Conservation (phyloP, 53 echinoderm and acorn worm species). For the Astropecten irregularis region DNA sequence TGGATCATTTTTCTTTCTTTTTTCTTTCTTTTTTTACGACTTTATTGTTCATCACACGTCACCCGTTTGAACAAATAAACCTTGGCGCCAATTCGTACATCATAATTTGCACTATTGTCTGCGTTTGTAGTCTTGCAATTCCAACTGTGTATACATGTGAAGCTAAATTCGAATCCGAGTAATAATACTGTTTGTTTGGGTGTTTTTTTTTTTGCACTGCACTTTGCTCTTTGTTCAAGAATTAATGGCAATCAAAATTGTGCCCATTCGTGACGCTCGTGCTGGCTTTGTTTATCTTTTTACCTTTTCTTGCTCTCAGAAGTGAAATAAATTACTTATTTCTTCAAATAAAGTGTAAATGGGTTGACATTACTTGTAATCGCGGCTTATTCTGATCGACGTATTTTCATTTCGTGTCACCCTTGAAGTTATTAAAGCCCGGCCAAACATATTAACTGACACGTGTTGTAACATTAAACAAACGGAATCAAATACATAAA, state of each 20-base stretch:
- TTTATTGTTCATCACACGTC: slow-evolving; percentile 42
- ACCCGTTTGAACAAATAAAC: slow-evolving; percentile 34
- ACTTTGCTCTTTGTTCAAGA: slow-evolving; percentile 50
- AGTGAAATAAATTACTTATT: slow-evolving; percentile 49
- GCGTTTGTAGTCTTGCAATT: slow-evolving; percentile 21
- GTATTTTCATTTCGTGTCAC: background rate
- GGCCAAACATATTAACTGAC: slow-evolving; percentile 25
- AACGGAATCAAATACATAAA: background rate
- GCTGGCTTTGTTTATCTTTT: slow-evolving; percentile 44
- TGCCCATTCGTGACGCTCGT: slow-evolving; percentile 56
- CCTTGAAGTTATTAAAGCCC: slow-evolving; percentile 15
- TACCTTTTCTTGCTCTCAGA: slow-evolving; percentile 1
- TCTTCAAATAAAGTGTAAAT: slow-evolving; percentile 29
- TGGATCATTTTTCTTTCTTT: no score
- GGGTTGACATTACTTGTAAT: slow-evolving; percentile 50
- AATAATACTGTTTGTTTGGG: slow-evolving; percentile 31
- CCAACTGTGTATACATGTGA: slow-evolving; percentile 55
- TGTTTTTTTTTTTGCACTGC: slow-evolving; percentile 10
- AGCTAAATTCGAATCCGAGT: background rate
- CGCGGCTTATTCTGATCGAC: slow-evolving; percentile 21
- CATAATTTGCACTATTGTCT: slow-evolving; percentile 55
- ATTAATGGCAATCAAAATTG: slow-evolving; percentile 57
- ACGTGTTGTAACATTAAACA: background rate
- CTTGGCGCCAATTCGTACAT: slow-evolving; percentile 40
- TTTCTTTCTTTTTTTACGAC: no score